Evolutionary conservation across 2,113 vertebrate species (phyloP).

Genomic region (Coreoperca whiteheadi): DNA sequence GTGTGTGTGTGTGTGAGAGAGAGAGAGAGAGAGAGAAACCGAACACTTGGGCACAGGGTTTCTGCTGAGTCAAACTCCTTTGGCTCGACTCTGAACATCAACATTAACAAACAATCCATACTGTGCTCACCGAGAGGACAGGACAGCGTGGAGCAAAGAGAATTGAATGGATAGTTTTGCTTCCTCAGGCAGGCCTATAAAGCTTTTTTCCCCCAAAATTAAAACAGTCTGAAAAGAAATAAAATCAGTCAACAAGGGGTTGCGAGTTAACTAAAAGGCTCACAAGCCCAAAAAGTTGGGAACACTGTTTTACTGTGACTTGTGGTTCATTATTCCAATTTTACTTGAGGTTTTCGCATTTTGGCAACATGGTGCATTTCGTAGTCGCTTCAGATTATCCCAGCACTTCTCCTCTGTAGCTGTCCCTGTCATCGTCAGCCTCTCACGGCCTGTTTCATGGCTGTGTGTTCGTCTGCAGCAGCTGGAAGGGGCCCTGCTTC

Average conservation of each 20-base stretch:
- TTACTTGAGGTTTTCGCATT: neutral
- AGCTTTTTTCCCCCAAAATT: neutral
- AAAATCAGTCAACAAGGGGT: neutral
- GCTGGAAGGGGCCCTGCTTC: constrained; percentile 36
- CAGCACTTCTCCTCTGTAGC: neutral
- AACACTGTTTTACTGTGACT: neutral
- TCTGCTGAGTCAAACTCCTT: constrained; percentile 50
- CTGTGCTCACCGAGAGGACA: neutral
- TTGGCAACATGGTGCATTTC: neutral
- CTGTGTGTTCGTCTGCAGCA: constrained; percentile 6
- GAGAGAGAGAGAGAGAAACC: neutral
- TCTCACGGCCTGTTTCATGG: constrained; percentile 2
- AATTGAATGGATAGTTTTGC: neutral
- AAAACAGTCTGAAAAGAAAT: neutral
- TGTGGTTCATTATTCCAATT: neutral
- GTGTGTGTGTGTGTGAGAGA: constrained; percentile 13
- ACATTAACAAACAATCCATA: constrained; percentile 7
- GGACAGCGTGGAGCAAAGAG: too few species aligned
- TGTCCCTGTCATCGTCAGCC: neutral
- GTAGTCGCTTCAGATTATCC: neutral
- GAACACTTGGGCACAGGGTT: constrained; percentile 25
- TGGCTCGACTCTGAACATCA: neutral
- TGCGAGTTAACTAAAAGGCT: neutral
- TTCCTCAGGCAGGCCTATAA: neutral
- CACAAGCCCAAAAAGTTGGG: neutral